Base-by-base conservation (phyloP, 2,797 vertebrate genomes). In the Tinamus major region DNA sequence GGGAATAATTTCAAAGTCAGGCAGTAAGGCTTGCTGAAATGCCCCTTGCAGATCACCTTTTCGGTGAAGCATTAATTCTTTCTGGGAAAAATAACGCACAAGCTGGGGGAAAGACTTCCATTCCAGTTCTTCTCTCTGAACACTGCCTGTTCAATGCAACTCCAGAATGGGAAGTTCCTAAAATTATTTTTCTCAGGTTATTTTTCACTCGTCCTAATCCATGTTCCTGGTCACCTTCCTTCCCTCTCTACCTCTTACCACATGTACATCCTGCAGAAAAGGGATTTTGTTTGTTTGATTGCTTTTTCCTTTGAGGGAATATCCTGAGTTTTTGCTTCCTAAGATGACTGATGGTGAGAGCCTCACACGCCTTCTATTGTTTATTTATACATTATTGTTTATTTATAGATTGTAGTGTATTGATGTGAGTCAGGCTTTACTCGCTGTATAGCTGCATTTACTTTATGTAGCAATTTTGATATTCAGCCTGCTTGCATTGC, bases 21-120 rank as follows among this genome's bases (percentile, higher is more conserved):
- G 83, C 91, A 95, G 69, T 31, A 89, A 87, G 93, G 89, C 62
- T 86, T 69, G 63, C 59, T 85, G 77, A 96, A 94, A 91, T 95
- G 88, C 86, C 96, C 96, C 89, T 64, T 94, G 82, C 87, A 90
- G 67, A 33, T 94, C 94, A 97, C 96, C 90, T 98, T 93, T 94
- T 92, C 89, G 90, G 72, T 3, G 4, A 96, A 81, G 55, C 88
- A 90, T 93, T 96, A 95, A 96, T 96, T 96, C 56, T 78, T 91
- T 94, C 85, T 75, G 80, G 92, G 81, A 94, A 95, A 94, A 89
- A 93, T 74, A 64, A 64, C 53, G 72, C 55, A 58, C 58, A 81
- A 72, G 63, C 62, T 86, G 67, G 82, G 62, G 70, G 84, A 89
- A 96, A 93, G 58, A 84, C 24, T 49, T 91, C 76, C 24, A 17